Evolutionary conservation across 2,888 invertebrate species (phyloP).

Genomic region (Petrolisthes cinctipes): DNA sequence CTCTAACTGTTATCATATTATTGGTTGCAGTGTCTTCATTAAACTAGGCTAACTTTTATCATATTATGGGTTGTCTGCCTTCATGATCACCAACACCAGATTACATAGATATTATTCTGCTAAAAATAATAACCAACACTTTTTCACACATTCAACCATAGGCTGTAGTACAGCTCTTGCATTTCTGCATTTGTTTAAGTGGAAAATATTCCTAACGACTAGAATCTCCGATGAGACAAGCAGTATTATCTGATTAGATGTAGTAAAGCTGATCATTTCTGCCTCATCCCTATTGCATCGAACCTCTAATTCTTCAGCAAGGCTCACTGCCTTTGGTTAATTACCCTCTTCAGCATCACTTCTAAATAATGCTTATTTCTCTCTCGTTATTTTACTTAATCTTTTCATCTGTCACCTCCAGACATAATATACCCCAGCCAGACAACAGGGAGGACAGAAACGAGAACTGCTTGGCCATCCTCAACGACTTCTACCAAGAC

Average conservation of each 20-base stretch:
- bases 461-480: constrained; percentile 87
- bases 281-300: neutral
- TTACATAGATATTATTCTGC: no score
- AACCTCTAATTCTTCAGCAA: neutral
- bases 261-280: neutral
- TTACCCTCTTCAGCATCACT: neutral
- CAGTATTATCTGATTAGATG: neutral
- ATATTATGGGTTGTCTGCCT: no score
- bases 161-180: no score
- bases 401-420: neutral
- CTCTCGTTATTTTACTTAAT: neutral
- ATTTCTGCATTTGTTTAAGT: no score
- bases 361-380: neutral
- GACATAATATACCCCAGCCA: constrained; percentile 53
- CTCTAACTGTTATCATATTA: no score
- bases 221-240: no score
- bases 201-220: no score
- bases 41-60: no score
- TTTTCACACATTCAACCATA: no score
- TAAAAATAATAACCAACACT: no score
- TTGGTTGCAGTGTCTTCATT: no score
- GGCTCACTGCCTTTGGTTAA: neutral
- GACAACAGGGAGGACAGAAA: constrained; percentile 72
- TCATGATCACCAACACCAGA: no score
- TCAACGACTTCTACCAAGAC: constrained; percentile 93